phyloP scores from a whole-genome alignment of 1,140 invertebrate genomes.

The Tetraneura akinire region DNA sequence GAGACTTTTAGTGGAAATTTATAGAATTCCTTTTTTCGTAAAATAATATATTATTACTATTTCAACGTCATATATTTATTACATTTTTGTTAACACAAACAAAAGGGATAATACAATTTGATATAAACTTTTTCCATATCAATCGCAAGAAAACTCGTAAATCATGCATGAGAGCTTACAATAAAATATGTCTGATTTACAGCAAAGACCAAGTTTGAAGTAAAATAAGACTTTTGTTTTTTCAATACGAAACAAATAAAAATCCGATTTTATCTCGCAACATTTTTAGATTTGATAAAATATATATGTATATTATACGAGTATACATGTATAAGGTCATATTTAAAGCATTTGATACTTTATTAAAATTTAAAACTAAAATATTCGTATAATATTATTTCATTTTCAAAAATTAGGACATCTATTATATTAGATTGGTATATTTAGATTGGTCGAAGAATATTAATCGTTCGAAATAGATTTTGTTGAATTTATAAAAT shows the following conservation, averaged over 20 bases:
- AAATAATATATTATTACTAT: constrained; percentile 15
- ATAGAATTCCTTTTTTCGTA: not conserved
- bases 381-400: too few relatives aligned
- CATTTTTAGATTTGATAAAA: too few relatives aligned
- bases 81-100: constrained; percentile 31
- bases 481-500: too few relatives aligned
- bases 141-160: constrained; percentile 29
- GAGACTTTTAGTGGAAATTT: not conserved
- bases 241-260: not conserved
- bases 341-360: too few relatives aligned
- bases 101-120: constrained; percentile 40
- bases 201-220: constrained; percentile 8
- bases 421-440: too few relatives aligned
- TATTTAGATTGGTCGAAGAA: too few relatives aligned
- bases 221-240: not conserved
- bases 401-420: too few relatives aligned
- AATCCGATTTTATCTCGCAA: not conserved
- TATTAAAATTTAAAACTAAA: too few relatives aligned
- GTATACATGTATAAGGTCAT: too few relatives aligned
- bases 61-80: constrained; percentile 32
- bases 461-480: too few relatives aligned
- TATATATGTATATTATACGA: too few relatives aligned
- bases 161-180: constrained; percentile 31
- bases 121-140: constrained; percentile 37
- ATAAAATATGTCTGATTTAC: constrained; percentile 36